A percentile compares a stretch with the other conserved stretches of the same genome.
Evolutionary conservation across 2,888 invertebrate genomes (phyloP).

Genomic region (Leucoma salicis): DNA sequence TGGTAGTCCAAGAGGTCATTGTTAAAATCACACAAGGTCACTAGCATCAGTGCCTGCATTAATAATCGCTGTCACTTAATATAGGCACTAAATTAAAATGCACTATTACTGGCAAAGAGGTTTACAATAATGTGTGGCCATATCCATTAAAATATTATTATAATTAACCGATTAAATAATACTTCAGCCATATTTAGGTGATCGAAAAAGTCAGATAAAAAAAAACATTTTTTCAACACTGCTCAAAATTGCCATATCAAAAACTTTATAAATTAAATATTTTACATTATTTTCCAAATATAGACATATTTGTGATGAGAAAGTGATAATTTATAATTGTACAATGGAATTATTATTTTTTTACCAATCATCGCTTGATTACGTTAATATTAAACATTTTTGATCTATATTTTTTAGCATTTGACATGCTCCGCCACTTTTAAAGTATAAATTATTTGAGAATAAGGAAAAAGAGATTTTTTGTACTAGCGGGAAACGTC

Average conservation of each 20-base stretch:
- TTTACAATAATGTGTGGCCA: constrained; percentile 33
- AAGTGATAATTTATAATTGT: too few species aligned
- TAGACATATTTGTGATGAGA: constrained; percentile 31
- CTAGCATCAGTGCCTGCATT: constrained; percentile 16
- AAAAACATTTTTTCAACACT: not conserved
- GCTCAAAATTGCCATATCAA: too few species aligned
- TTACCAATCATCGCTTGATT: too few species aligned
- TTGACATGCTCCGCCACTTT: too few species aligned
- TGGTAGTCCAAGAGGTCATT: constrained; percentile 20
- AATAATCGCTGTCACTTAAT: constrained; percentile 50
- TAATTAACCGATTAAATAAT: constrained; percentile 7
- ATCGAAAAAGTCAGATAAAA: too few species aligned
- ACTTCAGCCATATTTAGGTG: too few species aligned
- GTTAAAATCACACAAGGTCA: constrained; percentile 21
- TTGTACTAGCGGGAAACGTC: too few species aligned
- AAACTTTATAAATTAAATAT: not conserved
- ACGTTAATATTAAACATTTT: too few species aligned
- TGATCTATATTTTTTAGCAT: too few species aligned
- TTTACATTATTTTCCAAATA: constrained; percentile 6
- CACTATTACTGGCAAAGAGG: constrained; percentile 74
- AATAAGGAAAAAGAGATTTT: too few species aligned
- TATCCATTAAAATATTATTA: constrained; percentile 7
- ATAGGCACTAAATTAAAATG: constrained; percentile 65
- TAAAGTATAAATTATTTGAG: too few species aligned
- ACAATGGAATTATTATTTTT: too few species aligned